These are phyloP conservation scores for Perca schrenkii DNA, from an alignment of 2,113 vertebrate genomes.

Conservation along the genomic window DNA sequence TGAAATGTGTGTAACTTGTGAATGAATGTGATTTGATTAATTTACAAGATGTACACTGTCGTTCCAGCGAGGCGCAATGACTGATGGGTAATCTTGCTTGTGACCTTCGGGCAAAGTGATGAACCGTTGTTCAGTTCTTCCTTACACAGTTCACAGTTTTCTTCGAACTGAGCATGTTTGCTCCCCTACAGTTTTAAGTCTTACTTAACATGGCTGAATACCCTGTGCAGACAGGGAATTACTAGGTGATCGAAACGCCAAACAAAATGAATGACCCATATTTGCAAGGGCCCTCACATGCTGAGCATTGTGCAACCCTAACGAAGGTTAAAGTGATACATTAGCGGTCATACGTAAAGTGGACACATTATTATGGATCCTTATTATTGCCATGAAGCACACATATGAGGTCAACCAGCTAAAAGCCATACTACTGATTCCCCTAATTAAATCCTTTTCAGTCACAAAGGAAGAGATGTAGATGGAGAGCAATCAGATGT, in stretches of 20 bases:
- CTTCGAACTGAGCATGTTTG: too few species aligned
- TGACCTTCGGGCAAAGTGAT: too few species aligned
- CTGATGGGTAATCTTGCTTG: too few species aligned
- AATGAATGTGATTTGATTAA: too few species aligned
- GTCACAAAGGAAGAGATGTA: constrained; percentile 36
- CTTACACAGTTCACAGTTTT: too few species aligned
- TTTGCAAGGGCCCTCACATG: not conserved
- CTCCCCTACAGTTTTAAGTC: too few species aligned
- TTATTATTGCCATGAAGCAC: constrained; percentile 4
- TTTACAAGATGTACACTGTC: too few species aligned
- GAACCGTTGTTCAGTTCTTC: too few species aligned
- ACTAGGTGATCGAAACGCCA: not conserved
- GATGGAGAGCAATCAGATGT: constrained; percentile 43
- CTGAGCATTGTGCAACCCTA: constrained; percentile 2
- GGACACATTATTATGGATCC: constrained; percentile 9
- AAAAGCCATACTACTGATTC: constrained; percentile 6
- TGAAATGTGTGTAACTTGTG: too few species aligned
- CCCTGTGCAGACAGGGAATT: too few species aligned
- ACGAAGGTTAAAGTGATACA: not conserved
- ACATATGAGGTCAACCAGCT: constrained; percentile 10
- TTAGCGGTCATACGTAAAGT: not conserved
- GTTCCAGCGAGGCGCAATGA: too few species aligned
- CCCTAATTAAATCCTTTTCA: constrained; percentile 32
- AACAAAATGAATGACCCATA: not conserved
- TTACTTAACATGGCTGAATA: too few species aligned